Base-by-base conservation (phyloP, 2,888 invertebrate species). In the Sisyra nigra region DNA sequence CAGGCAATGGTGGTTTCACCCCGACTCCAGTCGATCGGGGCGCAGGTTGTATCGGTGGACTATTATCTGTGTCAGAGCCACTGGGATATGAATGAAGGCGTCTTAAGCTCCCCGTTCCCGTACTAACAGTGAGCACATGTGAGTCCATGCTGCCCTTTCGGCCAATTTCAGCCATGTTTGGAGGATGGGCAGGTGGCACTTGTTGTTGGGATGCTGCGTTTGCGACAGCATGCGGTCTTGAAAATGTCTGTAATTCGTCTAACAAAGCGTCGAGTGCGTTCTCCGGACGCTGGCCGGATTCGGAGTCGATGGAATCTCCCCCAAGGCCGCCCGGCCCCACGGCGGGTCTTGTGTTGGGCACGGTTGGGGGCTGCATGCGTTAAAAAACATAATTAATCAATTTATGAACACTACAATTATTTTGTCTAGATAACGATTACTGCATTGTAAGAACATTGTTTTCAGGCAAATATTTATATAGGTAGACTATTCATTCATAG, bases 181-280 rank as follows among this genome's bases (percentile, higher is more conserved):
- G 70, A 15, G 66, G 62, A 47, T 58, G 61, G 46, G 53, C 49
- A 50, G 24, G 24, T 24, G 24, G 24, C 24, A 24, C 47, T 50
- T 48, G 47, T 49, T 48, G 48, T 51, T 31, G 45, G 42, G 34
- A 39, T 32, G 17, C 35, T 13, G 44, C 13, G 4, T 19, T 30
- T 11, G 32, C 31, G 41, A 34, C 8, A 45, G 32, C 36, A 48
- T 59, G 66, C 41, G 87, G 87, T 60, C 81, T 79, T 44, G 87
- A 80, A 63, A 88, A 88, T 29, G 88, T 88, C 65, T 89, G 87
- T 50, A 89, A 72, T 65, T 91, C 89, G 64, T 88, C 88, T 84
- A 91, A 69, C 81, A 91, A 67, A 78, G 87, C 87, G 80, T 91
- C 91, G 83, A 91, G 87, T 78, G 89, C 87, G 82, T 89, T 91